A percentile compares a stretch with the other conserved stretches of the same genome.
Conservation (phyloP, 2,797 vertebrate genomes). For the Malacoraja senta region DNA sequence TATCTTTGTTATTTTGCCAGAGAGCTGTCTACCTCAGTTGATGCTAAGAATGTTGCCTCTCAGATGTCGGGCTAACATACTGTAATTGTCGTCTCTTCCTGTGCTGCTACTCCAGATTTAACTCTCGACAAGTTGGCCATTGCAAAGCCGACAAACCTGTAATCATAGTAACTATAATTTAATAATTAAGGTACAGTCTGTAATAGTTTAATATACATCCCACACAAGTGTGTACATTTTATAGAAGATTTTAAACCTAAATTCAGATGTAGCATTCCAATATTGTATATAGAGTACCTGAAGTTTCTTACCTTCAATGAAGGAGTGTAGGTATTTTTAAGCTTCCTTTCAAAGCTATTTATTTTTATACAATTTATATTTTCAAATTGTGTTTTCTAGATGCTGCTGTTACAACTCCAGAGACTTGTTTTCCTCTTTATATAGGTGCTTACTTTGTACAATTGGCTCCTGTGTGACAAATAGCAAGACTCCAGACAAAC, state of each 20-base stretch:
- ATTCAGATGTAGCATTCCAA: slow-evolving; percentile 58
- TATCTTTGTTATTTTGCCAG: slow-evolving; percentile 47
- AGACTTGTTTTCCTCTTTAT: slow-evolving; percentile 41
- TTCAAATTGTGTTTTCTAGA: slow-evolving; percentile 51
- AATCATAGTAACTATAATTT: slow-evolving; percentile 35
- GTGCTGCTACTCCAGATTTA: slow-evolving; percentile 33
- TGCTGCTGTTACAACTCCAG: slow-evolving; percentile 62
- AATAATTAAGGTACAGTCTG: slow-evolving; percentile 30
- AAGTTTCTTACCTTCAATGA: slow-evolving; percentile 77
- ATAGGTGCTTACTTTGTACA: slow-evolving; percentile 38
- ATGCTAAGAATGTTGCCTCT: slow-evolving; percentile 39
- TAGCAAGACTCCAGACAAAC: neutral
- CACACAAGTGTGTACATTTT: slow-evolving; percentile 32
- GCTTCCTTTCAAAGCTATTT: slow-evolving; percentile 78
- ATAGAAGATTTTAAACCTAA: slow-evolving; percentile 37
- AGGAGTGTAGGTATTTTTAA: slow-evolving; percentile 71
- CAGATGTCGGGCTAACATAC: slow-evolving; percentile 49
- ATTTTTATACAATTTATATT: slow-evolving; percentile 72
- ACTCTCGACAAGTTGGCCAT: slow-evolving; percentile 18
- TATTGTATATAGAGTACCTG: slow-evolving; percentile 59
- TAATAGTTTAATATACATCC: slow-evolving; percentile 33
- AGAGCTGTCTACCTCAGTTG: slow-evolving; percentile 71
- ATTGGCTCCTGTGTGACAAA: slow-evolving; percentile 31
- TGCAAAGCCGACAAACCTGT: slow-evolving; percentile 18
- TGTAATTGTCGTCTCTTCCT: slow-evolving; percentile 40